These are phyloP conservation scores for Bombyx huttoni DNA, from an alignment of 2,888 invertebrate species.

Conservation along the genomic window DNA sequence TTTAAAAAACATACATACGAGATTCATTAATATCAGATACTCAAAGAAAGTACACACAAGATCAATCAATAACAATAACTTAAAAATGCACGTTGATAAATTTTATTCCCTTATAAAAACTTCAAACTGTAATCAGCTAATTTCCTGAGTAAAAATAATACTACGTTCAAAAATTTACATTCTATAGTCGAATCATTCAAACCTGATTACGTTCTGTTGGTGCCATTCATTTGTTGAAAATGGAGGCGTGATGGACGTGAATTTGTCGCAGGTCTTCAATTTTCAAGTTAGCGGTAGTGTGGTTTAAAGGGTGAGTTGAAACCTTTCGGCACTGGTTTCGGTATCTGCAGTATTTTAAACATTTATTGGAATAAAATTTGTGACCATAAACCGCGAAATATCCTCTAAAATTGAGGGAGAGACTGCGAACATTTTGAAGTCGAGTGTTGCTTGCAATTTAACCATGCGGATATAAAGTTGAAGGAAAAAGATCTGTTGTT, in stretches of 20 bases:
- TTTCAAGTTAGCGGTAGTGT: conserved; percentile 57
- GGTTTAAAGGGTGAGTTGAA: conserved; percentile 40
- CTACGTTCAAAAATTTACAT: not conserved
- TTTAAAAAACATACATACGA: no score
- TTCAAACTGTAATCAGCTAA: no score
- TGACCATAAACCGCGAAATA: conserved; percentile 18
- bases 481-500: not conserved
- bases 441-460: conserved; percentile 35
- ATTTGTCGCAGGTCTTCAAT: conserved; percentile 49
- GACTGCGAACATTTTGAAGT: conserved; percentile 41
- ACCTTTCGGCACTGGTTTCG: conserved; percentile 30
- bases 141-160: no score
- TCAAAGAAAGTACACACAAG: no score
- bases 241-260: conserved; percentile 64
- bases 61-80: no score
- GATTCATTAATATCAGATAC: no score
- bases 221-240: conserved; percentile 68
- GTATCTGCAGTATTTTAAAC: conserved; percentile 31
- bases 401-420: conserved; percentile 63
- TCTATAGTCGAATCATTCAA: not conserved
- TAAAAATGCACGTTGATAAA: no score
- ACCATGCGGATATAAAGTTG: conserved; percentile 26
- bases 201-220: conserved; percentile 25
- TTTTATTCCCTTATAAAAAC: no score
- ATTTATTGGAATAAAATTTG: conserved; percentile 20